Evolutionary conservation across 2,113 vertebrate species (phyloP).

Genomic region (Eublepharis macularius): DNA sequence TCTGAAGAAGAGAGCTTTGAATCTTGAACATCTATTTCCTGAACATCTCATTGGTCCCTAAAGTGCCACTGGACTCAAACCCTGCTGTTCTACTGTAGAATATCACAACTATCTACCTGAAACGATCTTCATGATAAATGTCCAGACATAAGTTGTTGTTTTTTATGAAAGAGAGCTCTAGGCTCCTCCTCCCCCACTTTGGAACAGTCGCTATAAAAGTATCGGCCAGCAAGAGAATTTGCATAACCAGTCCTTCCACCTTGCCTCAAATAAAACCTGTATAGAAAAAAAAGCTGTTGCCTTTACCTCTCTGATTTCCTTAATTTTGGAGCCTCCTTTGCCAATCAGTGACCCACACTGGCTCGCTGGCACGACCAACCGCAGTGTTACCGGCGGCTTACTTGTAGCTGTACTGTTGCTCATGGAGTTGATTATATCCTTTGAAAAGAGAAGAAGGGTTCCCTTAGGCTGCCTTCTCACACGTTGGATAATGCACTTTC

Average conservation of each 20-base stretch:
- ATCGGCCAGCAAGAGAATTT: not conserved
- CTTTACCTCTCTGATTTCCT: slow-evolving; percentile 96
- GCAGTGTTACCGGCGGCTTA: slow-evolving; percentile 93
- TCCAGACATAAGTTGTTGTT: not conserved
- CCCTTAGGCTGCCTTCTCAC: too few relatives aligned
- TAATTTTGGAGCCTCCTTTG: slow-evolving; percentile 97
- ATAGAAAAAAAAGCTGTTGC: not conserved
- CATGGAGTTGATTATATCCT: slow-evolving; percentile 99
- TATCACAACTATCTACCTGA: too few relatives aligned
- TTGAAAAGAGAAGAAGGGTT: not conserved
- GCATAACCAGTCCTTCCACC: not conserved
- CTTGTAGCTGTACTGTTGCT: slow-evolving; percentile 96
- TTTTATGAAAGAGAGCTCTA: not conserved
- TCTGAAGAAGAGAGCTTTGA: too few relatives aligned
- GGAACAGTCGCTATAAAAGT: accelerated
- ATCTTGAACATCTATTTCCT: too few relatives aligned
- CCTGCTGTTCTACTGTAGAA: too few relatives aligned
- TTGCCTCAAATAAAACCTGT: accelerated
- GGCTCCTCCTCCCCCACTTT: not conserved
- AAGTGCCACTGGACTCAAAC: too few relatives aligned
- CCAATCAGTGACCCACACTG: slow-evolving; percentile 97
- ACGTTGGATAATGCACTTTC: too few relatives aligned
- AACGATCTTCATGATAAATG: too few relatives aligned
- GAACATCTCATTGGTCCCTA: too few relatives aligned
- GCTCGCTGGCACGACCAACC: slow-evolving; percentile 93